Evolutionary conservation across 2,888 invertebrate genomes (phyloP).

Genomic region (Polymixis lichenea): DNA sequence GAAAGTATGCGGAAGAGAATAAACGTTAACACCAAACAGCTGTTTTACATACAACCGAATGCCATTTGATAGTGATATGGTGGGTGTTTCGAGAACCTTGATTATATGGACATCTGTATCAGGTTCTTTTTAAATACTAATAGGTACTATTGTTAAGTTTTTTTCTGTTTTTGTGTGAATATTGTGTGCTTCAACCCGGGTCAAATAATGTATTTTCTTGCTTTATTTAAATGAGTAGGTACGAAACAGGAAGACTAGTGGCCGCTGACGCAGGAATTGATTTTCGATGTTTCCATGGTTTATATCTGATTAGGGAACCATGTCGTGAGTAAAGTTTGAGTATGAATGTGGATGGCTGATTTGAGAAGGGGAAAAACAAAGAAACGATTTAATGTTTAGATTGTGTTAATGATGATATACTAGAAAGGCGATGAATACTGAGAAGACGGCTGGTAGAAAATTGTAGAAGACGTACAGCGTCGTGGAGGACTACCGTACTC

Average conservation of each 20-base stretch:
- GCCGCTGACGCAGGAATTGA: not conserved
- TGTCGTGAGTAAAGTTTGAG: not conserved
- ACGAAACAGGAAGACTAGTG: not conserved
- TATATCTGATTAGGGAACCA: not conserved
- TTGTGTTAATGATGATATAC: not conserved
- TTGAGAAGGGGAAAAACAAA: not conserved
- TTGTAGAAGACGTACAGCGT: not conserved
- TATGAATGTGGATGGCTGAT: not conserved
- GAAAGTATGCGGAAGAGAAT: slow-evolving; percentile 50
- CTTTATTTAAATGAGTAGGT: not conserved
- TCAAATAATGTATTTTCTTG: too few relatives aligned
- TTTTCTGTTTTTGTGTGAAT: too few relatives aligned
- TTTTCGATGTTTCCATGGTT: not conserved
- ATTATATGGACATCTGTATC: not conserved
- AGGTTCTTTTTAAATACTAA: not conserved
- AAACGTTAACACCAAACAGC: slow-evolving; percentile 42
- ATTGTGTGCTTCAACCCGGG: too few relatives aligned
- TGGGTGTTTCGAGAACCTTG: slow-evolving; percentile 8
- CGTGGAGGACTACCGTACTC: not conserved
- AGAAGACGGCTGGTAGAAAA: not conserved
- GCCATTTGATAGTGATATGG: not conserved
- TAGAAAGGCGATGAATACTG: not conserved
- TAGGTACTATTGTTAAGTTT: too few relatives aligned
- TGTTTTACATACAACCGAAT: slow-evolving; percentile 42
- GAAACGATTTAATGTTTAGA: not conserved